Conservation (phyloP, 2,113 vertebrate species). For the Scatophagus argus region DNA sequence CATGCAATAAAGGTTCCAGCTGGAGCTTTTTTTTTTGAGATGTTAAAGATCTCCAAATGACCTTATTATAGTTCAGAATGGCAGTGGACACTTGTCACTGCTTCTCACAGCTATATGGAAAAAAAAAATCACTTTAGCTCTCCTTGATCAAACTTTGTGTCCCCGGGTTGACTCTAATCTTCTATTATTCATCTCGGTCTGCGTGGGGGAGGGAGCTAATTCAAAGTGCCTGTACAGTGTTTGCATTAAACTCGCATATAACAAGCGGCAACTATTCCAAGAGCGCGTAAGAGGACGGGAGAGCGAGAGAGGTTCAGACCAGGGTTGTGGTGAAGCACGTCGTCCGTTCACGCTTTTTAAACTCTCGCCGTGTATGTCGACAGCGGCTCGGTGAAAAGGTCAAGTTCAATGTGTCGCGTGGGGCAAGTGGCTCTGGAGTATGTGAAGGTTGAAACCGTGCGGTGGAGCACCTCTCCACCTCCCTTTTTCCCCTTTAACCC, state of each 20-base stretch:
- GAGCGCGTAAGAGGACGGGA: conserved; percentile 32
- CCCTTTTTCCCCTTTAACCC: conserved; percentile 5
- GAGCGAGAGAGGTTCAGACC: conserved; percentile 26
- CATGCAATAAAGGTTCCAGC: background rate
- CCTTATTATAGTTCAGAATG: background rate
- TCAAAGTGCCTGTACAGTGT: conserved; percentile 25
- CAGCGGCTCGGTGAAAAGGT: conserved; percentile 48
- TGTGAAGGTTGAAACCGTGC: conserved; percentile 50
- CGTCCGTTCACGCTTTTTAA: conserved; percentile 43
- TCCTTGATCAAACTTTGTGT: conserved; percentile 2
- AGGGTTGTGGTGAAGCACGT: conserved; percentile 50
- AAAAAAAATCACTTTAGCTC: background rate
- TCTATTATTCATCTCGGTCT: background rate
- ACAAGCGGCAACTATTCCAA: conserved; percentile 33
- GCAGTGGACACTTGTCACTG: background rate
- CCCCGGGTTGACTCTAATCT: conserved; percentile 8
- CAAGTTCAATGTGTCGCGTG: conserved; percentile 43
- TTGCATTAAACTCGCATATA: conserved; percentile 30
- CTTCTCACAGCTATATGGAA: background rate
- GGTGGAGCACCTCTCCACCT: conserved; percentile 75
- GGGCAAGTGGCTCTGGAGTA: conserved; percentile 75
- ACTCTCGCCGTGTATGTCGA: conserved; percentile 29
- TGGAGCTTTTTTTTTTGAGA: too few relatives aligned
- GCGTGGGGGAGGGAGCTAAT: background rate
- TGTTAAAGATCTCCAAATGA: background rate